Percentiles rank a stretch among this genome's conserved stretches.
Conservation (phyloP, 1,140 invertebrate species). For the Triops cancriformis region DNA sequence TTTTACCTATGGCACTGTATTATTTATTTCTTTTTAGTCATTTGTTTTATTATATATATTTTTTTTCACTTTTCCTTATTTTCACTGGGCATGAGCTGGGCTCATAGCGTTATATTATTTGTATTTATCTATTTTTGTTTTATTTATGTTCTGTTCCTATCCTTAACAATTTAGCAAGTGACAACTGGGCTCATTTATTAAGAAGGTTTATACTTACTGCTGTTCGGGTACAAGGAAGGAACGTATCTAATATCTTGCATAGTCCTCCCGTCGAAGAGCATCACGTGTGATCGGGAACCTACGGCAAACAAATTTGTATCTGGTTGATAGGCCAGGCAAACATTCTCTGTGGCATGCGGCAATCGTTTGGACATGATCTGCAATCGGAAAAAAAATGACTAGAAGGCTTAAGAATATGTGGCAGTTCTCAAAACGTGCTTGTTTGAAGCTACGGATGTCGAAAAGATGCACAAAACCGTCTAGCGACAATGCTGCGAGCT, state of each 20-base stretch:
- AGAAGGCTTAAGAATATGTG: not conserved
- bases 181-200: too few relatives aligned
- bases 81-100: too few relatives aligned
- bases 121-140: too few relatives aligned
- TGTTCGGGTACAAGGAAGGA: conserved; percentile 18
- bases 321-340: conserved; percentile 78
- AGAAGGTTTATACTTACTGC: not conserved
- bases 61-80: too few relatives aligned
- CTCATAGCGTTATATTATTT: too few relatives aligned
- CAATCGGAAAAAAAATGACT: conserved; percentile 19
- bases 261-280: conserved; percentile 77
- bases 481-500: conserved; percentile 82
- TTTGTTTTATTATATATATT: too few relatives aligned
- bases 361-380: conserved; percentile 75
- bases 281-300: conserved; percentile 84
- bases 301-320: conserved; percentile 74
- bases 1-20: too few relatives aligned
- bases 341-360: conserved; percentile 82
- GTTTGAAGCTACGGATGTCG: conserved; percentile 72
- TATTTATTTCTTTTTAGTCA: too few relatives aligned
- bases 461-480: conserved; percentile 87
- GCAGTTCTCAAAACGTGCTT: conserved; percentile 42
- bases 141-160: too few relatives aligned
- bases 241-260: conserved; percentile 53
- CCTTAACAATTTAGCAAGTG: too few relatives aligned